These are phyloP conservation scores for Gadopsis bispinosus DNA, from an alignment of 2,797 vertebrate species.

Conservation along the genomic window DNA sequence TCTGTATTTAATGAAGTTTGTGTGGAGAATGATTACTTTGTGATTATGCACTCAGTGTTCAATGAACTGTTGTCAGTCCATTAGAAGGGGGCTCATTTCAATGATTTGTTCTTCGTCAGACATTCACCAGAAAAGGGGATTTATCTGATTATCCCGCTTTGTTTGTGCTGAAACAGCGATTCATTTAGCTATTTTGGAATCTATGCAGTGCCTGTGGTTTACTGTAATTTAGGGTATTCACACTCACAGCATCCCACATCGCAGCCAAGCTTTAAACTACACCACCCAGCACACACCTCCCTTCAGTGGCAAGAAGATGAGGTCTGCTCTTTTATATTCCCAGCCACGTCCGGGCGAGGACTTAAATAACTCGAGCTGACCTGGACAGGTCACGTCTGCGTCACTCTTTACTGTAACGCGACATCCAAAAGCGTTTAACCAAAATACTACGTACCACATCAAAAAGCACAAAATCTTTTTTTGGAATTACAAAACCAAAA, in stretches of 20 bases:
- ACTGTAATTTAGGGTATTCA: conserved; percentile 75
- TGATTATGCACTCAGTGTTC: conserved; percentile 26
- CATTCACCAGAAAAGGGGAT: conserved; percentile 22
- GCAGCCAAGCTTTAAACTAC: conserved; percentile 68
- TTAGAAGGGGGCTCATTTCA: conserved; percentile 26
- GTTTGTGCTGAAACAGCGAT: conserved; percentile 60
- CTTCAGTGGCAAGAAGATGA: conserved; percentile 55
- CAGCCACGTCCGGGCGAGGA: neutral
- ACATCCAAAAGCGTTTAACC: neutral
- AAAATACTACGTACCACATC: neutral
- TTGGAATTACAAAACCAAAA: neutral
- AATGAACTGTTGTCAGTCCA: conserved; percentile 33
- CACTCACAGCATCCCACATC: conserved; percentile 67
- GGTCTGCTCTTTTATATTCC: conserved; percentile 47
- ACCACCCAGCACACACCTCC: conserved; percentile 61
- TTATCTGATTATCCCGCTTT: conserved; percentile 23
- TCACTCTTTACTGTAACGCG: neutral
- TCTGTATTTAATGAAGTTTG: conserved; percentile 4
- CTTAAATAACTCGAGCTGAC: conserved; percentile 46
- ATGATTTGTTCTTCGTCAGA: conserved; percentile 13
- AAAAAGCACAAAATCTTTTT: neutral
- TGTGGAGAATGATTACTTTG: conserved; percentile 22
- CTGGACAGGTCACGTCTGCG: conserved; percentile 13
- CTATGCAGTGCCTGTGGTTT: conserved; percentile 61
- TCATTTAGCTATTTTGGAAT: conserved; percentile 66